Base-by-base conservation (phyloP, 1,140 invertebrate genomes). In the Brachionus paranguensis region DNA sequence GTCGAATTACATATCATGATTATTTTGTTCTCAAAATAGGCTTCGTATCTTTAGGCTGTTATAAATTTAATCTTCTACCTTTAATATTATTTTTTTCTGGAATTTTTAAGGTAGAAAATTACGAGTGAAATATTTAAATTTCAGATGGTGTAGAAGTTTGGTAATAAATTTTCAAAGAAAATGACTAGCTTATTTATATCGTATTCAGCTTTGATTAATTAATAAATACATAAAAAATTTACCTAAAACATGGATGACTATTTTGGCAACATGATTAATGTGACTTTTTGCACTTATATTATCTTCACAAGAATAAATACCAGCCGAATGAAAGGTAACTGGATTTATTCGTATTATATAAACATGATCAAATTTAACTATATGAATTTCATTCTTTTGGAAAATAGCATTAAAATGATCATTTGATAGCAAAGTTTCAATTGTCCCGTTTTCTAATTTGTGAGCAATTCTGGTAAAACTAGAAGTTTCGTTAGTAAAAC, bases 341-440 rank as follows among this genome's bases (percentile, higher is more conserved):
- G 78, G 78, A 81, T 81, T 55, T 29, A 81, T 81, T 37, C 53
- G 50, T 12, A 81, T 68, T 12, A 81, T 64, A 37, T 81, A 81
- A 14, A 68, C 53, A 68, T 68, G 29, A 27, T 68, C 33, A 43
- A 41, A 64, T 43, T 68, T 60, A 11, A 64, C 17, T 14, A 81
- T 64, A 29, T 81, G 78, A 33, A 81, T 81, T 64, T 81, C 78
- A 81, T 29, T 81, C 3, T 27, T 53, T 68, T 64, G 50, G 14
- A 64, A 81, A 43, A 29, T 7, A 8, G 33, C 11, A 47, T 81
- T 81, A 41, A 81, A 43, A 47, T 81, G 78, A 37, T 81, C 64
- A 47, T 81, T 81, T 60, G 78, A 81, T 7, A 81, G 41, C 24
- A 81, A 68, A 20, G 78, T 81, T 81, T 81, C 78, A 24, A 81